phyloP scores from a whole-genome alignment of 2,113 vertebrate species.

The Hippocampus comes region DNA sequence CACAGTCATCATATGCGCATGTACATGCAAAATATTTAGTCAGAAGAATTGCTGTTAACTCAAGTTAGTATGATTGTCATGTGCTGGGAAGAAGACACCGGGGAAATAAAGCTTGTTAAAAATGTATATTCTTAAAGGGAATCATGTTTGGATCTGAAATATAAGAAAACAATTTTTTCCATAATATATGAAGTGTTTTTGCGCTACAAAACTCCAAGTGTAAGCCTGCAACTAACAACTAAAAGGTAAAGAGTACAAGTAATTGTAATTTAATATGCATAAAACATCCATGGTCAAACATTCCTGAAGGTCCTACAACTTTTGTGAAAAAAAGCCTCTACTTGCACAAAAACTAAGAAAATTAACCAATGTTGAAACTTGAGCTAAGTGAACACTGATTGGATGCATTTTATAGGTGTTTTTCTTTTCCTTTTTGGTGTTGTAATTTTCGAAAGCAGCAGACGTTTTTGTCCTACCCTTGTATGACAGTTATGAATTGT shows the following conservation, averaged over 20 bases:
- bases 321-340: not conserved
- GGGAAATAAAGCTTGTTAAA: not conserved
- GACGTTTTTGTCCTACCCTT: too few relatives aligned
- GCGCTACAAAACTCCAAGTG: too few relatives aligned
- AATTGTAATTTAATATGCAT: not conserved
- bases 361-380: not conserved
- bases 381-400: too few relatives aligned
- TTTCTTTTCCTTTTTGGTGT: too few relatives aligned
- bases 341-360: not conserved
- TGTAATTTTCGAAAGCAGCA: too few relatives aligned
- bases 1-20: not conserved
- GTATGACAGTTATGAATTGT: too few relatives aligned
- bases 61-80: not conserved
- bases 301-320: not conserved
- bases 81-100: not conserved
- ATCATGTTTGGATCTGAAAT: not conserved
- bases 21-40: not conserved
- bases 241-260: not conserved
- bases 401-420: too few relatives aligned
- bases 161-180: not conserved
- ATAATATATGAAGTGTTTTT: not conserved
- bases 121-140: not conserved
- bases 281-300: not conserved
- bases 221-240: not conserved
- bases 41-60: not conserved